Evolutionary conservation across 2,888 invertebrate species (phyloP).

Genomic region (Meganola albula): DNA sequence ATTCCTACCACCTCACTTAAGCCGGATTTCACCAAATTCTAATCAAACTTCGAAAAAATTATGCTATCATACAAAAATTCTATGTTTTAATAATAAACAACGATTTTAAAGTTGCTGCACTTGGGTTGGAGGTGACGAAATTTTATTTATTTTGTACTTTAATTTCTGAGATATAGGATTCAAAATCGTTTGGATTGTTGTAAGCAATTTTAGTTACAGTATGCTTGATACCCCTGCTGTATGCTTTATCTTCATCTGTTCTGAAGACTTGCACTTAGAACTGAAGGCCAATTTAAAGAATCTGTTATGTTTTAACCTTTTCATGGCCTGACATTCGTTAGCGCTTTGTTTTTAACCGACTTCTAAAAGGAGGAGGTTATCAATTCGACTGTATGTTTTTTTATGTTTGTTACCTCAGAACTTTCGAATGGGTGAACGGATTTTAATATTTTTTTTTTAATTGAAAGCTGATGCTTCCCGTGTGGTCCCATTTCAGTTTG

Average conservation of each 20-base stretch:
- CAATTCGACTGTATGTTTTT: too few species aligned
- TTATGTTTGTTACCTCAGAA: too few species aligned
- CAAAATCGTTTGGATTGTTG: background rate
- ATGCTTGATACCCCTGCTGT: slow-evolving; percentile 30
- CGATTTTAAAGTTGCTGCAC: too few species aligned
- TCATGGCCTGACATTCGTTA: slow-evolving; percentile 28
- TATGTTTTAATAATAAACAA: too few species aligned
- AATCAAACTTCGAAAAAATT: slow-evolving; percentile 6
- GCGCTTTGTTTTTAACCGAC: slow-evolving; percentile 8
- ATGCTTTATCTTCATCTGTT: slow-evolving; percentile 57
- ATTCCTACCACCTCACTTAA: slow-evolving; percentile 16
- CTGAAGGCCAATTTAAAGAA: slow-evolving; percentile 39
- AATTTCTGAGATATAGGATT: too few species aligned
- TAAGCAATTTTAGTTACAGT: slow-evolving; percentile 25
- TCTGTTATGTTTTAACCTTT: slow-evolving; percentile 31
- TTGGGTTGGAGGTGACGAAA: too few species aligned
- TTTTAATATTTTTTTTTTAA: too few species aligned
- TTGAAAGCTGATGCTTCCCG: too few species aligned
- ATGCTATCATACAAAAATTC: fast-evolving
- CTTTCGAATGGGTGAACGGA: too few species aligned
- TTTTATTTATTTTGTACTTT: too few species aligned
- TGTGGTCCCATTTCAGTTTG: too few species aligned
- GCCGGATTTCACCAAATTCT: too few species aligned
- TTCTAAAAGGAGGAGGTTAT: background rate
- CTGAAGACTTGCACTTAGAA: slow-evolving; percentile 19